Evolutionary conservation across 2,113 vertebrate species (phyloP), one percentile per base, ranked within the genome.

Genomic region (Clarias macrocephalus): DNA sequence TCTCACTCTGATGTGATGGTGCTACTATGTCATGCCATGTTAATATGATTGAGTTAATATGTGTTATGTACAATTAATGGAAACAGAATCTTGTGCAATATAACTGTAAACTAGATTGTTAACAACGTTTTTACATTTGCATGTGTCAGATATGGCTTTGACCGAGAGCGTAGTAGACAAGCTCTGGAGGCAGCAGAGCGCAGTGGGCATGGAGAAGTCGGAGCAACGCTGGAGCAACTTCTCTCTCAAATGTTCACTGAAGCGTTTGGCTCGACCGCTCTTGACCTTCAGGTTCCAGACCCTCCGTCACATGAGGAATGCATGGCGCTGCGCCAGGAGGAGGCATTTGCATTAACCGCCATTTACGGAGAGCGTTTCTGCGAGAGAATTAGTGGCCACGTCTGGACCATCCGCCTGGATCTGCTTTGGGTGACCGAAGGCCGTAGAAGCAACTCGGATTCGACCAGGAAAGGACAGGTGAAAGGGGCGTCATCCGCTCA

Each of bases 281-380:
- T 95, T 42, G 73, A 91, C 79, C 91, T 94, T 0, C 89, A 94
- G 56, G 91, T 92, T 33, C 93, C 94, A 0, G 88, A 87, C 57
- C 90, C 37, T 1, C 68, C 95, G 21, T 93, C 93, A 72, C 89
- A 92, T 89, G 94, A 96, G 63, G 97, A 99, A 73, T 98, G 97
- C 91, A 85, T 96, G 81, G 95, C 94, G 68, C 95, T 96, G 89
- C 95, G 97, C 73, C 96, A 96, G 89, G 98, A 99, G 87, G 98
- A 99, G 90, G 96, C 96, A 12, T 91, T 99, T 85, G 98, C 95
- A 56, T 96, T 99, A 11, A 86, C 79, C 57, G 97, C 98, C n/a
- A 99, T 99, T 84, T 99, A 94, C 19, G 97, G 97, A 19, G 96
- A 97, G 15, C 98, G 97, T 82, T 99, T 99, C 89, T 93, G 93